phyloP scores from a whole-genome alignment of 2,113 vertebrate species.

The Indicator indicator region DNA sequence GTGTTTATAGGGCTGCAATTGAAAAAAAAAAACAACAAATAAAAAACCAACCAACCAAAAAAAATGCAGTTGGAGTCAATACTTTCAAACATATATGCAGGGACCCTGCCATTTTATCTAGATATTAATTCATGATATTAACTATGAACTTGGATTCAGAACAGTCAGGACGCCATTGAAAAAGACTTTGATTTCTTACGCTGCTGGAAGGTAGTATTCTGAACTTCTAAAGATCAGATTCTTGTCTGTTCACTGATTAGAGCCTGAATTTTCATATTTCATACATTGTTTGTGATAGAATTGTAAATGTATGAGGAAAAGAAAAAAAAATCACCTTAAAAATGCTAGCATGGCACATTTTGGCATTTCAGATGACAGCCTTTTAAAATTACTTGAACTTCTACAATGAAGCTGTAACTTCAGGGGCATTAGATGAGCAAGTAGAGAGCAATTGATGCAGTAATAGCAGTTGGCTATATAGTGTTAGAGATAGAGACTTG shows the following conservation, averaged over 20 bases:
- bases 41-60: no score
- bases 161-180: neutral
- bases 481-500: neutral
- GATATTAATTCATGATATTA: neutral
- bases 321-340: neutral
- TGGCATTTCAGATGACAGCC: neutral
- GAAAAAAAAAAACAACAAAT: neutral
- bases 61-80: neutral
- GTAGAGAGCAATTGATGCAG: neutral
- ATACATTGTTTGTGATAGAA: neutral
- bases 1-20: neutral
- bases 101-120: neutral
- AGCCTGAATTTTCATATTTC: neutral
- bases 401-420: neutral
- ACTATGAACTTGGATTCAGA: neutral
- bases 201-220: neutral
- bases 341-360: neutral
- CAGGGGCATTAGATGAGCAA: neutral
- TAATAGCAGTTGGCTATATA: neutral
- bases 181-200: neutral
- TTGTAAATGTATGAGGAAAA: neutral
- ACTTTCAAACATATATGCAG: neutral
- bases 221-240: neutral
- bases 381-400: neutral
- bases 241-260: neutral